Percentiles rank a stretch among this genome's conserved stretches.
These are phyloP conservation scores for Antedon bifida DNA, from an alignment of 35 echinoderm and acorn worm species.

Conservation along the genomic window DNA sequence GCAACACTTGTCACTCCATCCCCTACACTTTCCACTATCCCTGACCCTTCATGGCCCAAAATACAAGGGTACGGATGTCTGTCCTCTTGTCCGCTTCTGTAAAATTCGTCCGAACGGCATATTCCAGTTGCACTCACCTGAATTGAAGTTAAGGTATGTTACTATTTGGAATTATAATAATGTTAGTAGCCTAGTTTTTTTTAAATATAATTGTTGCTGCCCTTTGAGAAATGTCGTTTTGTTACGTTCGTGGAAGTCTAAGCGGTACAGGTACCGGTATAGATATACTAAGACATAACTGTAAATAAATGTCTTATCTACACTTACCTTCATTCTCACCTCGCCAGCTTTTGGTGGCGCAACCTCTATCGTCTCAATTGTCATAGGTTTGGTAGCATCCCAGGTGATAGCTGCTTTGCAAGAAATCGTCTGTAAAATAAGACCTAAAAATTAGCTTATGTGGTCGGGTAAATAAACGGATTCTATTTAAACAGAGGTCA, in stretches of 20 bases:
- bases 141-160: neutral
- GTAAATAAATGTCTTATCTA: neutral
- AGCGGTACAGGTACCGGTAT: too few relatives aligned
- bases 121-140: constrained; percentile 84
- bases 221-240: too few relatives aligned
- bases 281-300: too few relatives aligned
- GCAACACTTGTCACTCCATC: constrained; percentile 70
- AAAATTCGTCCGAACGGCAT: constrained; percentile 80
- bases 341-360: constrained; percentile 56
- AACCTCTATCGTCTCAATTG: constrained; percentile 75
- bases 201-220: too few relatives aligned
- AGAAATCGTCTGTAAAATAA: constrained; percentile 45
- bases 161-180: too few relatives aligned
- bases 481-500: too few relatives aligned
- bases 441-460: too few relatives aligned
- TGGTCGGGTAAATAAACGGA: too few relatives aligned
- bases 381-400: constrained; percentile 54
- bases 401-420: constrained; percentile 88
- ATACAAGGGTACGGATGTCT: constrained; percentile 51
- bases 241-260: too few relatives aligned
- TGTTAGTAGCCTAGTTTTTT: too few relatives aligned
- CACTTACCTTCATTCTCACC: constrained; percentile 81
- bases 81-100: constrained; percentile 46
- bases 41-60: constrained; percentile 83
- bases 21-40: constrained; percentile 84